These are phyloP conservation scores for Rissa tridactyla DNA, from an alignment of 2,113 vertebrate genomes.

Conservation along the genomic window DNA sequence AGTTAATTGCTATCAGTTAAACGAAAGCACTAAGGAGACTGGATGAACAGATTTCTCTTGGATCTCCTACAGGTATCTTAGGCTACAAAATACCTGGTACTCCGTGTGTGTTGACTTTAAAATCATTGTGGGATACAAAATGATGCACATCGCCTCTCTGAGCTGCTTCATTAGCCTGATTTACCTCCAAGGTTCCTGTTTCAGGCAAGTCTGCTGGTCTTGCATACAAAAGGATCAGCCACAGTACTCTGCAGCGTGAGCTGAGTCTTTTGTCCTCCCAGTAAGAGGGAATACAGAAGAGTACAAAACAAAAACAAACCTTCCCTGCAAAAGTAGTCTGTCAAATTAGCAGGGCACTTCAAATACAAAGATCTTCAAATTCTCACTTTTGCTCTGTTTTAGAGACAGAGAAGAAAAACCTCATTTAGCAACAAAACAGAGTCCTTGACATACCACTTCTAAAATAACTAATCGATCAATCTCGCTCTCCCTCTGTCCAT, in stretches of 20 bases:
- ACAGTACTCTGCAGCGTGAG: not conserved
- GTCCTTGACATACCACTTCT: conserved; percentile 6
- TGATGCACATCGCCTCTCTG: conserved; percentile 23
- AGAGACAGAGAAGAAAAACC: conserved; percentile 8
- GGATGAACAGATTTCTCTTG: conserved; percentile 33
- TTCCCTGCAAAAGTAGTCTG: conserved; percentile 15
- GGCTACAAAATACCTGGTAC: conserved; percentile 28
- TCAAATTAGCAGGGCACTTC: conserved; percentile 54
- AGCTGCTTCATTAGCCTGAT: conserved; percentile 70
- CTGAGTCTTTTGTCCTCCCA: conserved; percentile 30
- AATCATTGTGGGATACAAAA: conserved; percentile 59
- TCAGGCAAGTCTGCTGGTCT: conserved; percentile 53
- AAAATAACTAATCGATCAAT: conserved; percentile 26
- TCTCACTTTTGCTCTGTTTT: conserved; percentile 7
- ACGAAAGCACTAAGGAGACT: not conserved
- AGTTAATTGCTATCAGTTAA: conserved; percentile 50
- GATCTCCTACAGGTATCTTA: conserved; percentile 29
- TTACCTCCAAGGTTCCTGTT: conserved; percentile 64
- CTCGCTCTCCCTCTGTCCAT: not conserved
- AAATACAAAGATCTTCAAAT: conserved; percentile 45
- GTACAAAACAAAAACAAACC: conserved; percentile 44
- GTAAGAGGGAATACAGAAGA: conserved; percentile 1
- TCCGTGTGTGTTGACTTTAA: conserved; percentile 47
- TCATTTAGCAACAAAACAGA: conserved; percentile 37
- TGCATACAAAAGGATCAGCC: conserved; percentile 47